phyloP scores from a whole-genome alignment of 2,113 vertebrate genomes.

The Pampusana beccarii region DNA sequence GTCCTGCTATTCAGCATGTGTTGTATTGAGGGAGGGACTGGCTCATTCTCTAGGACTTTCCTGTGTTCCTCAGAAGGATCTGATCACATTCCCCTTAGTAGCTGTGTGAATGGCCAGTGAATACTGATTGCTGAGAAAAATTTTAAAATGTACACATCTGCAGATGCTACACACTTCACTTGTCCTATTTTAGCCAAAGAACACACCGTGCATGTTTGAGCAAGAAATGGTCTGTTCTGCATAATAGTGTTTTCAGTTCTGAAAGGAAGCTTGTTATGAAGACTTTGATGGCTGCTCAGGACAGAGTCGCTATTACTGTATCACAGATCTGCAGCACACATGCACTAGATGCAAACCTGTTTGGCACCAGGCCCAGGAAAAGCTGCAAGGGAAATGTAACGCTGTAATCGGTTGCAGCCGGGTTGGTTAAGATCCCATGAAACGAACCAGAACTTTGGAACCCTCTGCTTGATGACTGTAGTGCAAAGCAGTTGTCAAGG shows the following conservation, averaged over 20 bases:
- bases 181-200: not conserved
- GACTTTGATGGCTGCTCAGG: not conserved
- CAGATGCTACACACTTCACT: not conserved
- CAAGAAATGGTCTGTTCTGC: not conserved
- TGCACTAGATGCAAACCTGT: not conserved
- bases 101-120: not conserved
- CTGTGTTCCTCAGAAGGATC: not conserved
- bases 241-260: not conserved
- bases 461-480: not conserved
- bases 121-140: not conserved
- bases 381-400: not conserved
- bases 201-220: rapidly evolving
- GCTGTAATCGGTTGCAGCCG: not conserved
- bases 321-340: not conserved
- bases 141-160: not conserved
- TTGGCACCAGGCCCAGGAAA: not conserved
- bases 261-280: not conserved
- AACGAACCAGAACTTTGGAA: not conserved
- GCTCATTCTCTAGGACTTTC: not conserved
- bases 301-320: not conserved
- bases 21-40: not conserved
- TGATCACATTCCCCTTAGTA: not conserved
- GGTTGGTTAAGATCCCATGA: not conserved
- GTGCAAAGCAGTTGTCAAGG: not conserved
- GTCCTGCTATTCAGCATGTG: not conserved